These are phyloP conservation scores for Lycia hirtaria DNA, from an alignment of 2,888 invertebrate genomes.

Conservation along the genomic window DNA sequence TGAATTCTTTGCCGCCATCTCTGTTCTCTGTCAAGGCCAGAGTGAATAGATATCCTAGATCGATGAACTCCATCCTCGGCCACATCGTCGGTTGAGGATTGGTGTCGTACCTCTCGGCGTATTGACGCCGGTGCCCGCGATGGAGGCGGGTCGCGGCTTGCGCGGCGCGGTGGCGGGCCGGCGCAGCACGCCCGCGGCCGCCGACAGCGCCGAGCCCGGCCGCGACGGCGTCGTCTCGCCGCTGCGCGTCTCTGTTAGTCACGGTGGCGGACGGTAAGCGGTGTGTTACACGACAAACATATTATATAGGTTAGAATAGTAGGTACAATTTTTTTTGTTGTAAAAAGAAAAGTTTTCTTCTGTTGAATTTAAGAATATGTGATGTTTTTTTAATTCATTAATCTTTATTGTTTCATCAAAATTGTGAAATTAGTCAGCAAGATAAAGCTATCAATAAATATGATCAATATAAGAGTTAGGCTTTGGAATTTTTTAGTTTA, in stretches of 20 bases:
- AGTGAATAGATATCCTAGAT: too few species aligned
- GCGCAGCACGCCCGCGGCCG: slow-evolving; percentile 87
- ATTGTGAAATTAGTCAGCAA: too few species aligned
- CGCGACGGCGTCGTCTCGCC: slow-evolving; percentile 93
- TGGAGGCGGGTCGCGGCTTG: slow-evolving; percentile 88
- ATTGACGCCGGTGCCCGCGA: slow-evolving; percentile 93
- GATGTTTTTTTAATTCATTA: too few species aligned
- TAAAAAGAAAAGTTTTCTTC: too few species aligned
- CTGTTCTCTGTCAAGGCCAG: too few species aligned
- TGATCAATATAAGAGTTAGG: too few species aligned
- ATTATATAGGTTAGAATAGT: neutral
- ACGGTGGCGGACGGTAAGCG: slow-evolving; percentile 14
- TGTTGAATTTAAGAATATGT: neutral
- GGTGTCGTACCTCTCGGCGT: slow-evolving; percentile 72
- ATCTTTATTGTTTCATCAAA: too few species aligned
- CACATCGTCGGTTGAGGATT: too few species aligned
- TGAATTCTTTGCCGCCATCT: too few species aligned
- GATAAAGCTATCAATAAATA: too few species aligned
- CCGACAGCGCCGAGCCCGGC: slow-evolving; percentile 94
- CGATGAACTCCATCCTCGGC: too few species aligned
- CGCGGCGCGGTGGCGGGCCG: slow-evolving; percentile 87
- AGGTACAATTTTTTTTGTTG: neutral
- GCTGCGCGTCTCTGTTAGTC: slow-evolving; percentile 87
- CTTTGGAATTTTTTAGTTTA: too few species aligned
- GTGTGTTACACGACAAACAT: slow-evolving; percentile 17